These are phyloP conservation scores for Corbicula japonica DNA, from an alignment of 2,888 invertebrate genomes.

Conservation along the genomic window DNA sequence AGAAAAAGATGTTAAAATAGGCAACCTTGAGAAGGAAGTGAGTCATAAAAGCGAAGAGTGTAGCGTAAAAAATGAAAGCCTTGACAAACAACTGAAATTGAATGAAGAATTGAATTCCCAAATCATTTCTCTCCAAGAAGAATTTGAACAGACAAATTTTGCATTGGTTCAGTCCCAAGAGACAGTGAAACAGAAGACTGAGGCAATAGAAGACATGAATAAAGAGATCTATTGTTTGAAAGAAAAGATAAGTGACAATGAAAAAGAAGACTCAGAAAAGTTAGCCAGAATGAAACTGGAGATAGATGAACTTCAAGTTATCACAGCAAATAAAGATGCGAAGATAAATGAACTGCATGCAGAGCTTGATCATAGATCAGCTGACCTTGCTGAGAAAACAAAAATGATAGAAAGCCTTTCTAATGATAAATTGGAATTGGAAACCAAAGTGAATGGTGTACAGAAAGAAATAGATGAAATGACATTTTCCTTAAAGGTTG, in stretches of 20 bases:
- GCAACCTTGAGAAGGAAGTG: slow-evolving; percentile 33
- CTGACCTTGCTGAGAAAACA: slow-evolving; percentile 13
- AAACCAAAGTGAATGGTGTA: background rate
- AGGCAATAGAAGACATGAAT: background rate
- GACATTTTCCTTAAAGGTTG: slow-evolving; percentile 23
- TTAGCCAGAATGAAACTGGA: slow-evolving; percentile 50
- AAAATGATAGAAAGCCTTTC: background rate
- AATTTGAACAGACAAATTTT: slow-evolving; percentile 41
- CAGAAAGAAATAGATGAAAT: slow-evolving; percentile 22
- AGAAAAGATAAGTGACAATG: slow-evolving; percentile 50
- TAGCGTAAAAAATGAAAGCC: background rate
- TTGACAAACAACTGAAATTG: background rate
- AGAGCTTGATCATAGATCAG: slow-evolving; percentile 20
- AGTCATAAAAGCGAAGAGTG: slow-evolving; percentile 7
- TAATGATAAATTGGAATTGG: slow-evolving; percentile 19
- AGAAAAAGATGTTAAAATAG: slow-evolving; percentile 39
- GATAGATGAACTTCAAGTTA: slow-evolving; percentile 35
- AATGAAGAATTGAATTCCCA: slow-evolving; percentile 8
- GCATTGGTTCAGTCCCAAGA: slow-evolving; percentile 14
- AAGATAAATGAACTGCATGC: slow-evolving; percentile 39
- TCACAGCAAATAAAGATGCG: slow-evolving; percentile 23
- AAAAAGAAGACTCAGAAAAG: slow-evolving; percentile 45
- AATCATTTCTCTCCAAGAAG: slow-evolving; percentile 10
- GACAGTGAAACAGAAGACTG: slow-evolving; percentile 2
- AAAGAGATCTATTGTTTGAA: slow-evolving; percentile 38